A percentile compares a stretch with the other conserved stretches of the same genome.
These are phyloP conservation scores for Geotrupes spiniger DNA, from an alignment of 2,888 invertebrate species.

Conservation along the genomic window DNA sequence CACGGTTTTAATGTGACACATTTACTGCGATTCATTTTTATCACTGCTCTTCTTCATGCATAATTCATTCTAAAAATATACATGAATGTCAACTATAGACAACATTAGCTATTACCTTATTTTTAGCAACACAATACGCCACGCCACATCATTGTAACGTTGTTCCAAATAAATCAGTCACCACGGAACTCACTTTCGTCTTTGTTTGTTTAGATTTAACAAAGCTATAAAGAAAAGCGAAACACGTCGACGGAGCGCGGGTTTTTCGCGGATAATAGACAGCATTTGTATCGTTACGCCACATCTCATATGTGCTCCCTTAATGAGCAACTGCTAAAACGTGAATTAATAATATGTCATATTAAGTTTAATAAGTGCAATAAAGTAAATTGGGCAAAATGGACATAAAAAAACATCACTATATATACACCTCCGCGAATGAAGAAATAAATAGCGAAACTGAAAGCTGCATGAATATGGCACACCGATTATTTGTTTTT, in stretches of 20 bases:
- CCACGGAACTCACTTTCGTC: conserved; percentile 13
- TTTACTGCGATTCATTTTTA: neutral
- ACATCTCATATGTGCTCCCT: conserved; percentile 22
- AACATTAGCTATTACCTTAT: conserved; percentile 20
- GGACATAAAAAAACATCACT: too few species aligned
- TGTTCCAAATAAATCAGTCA: conserved; percentile 13
- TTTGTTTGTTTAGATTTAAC: conserved; percentile 11
- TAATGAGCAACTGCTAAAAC: too few species aligned
- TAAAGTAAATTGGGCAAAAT: too few species aligned
- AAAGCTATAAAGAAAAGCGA: conserved; percentile 7
- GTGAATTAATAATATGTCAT: too few species aligned
- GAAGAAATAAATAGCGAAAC: too few species aligned
- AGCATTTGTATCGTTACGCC: conserved; percentile 24
- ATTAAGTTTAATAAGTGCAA: too few species aligned
- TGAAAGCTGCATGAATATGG: too few species aligned
- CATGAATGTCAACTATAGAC: conserved; percentile 13
- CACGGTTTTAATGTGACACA: neutral
- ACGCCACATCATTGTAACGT: conserved; percentile 24
- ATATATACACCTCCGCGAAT: too few species aligned
- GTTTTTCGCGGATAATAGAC: conserved; percentile 17
- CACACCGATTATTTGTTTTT: too few species aligned
- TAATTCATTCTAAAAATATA: conserved; percentile 15
- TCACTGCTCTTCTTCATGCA: neutral
- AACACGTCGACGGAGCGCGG: conserved; percentile 6
- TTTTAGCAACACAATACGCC: conserved; percentile 26